Conservation (phyloP, 2,113 vertebrate species). For the Pandion haliaetus region DNA sequence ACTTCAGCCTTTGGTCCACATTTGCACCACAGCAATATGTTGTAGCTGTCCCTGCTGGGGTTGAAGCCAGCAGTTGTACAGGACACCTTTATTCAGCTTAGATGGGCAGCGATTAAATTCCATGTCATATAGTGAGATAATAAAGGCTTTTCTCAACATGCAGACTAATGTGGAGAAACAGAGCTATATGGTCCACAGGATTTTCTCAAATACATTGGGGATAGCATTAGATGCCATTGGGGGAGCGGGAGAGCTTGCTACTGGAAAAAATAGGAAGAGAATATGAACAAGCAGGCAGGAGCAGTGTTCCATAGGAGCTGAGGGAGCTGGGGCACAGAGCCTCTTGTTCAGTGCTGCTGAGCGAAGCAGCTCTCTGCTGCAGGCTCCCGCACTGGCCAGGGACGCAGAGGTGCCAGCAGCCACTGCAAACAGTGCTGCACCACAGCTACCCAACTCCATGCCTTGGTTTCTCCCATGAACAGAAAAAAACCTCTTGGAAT, state of each 20-base stretch:
- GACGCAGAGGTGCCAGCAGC: neutral
- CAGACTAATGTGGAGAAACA: neutral
- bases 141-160: neutral
- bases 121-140: neutral
- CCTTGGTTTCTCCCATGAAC: neutral
- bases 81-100: neutral
- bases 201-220: neutral
- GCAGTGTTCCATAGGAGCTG: neutral
- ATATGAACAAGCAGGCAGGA: neutral
- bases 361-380: neutral
- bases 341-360: neutral
- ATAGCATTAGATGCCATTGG: neutral
- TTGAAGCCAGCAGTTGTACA: neutral
- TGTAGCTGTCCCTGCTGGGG: neutral
- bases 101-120: neutral
- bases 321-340: neutral
- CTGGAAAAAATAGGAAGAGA: neutral
- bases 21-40: neutral
- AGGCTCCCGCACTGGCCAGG: neutral
- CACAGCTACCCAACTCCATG: neutral
- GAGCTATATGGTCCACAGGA: neutral
- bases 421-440: neutral
- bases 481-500: neutral
- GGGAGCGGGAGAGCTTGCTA: neutral
- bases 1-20: neutral